Evolutionary conservation across 2,113 vertebrate genomes (phyloP).

Genomic region (Vidua macroura): DNA sequence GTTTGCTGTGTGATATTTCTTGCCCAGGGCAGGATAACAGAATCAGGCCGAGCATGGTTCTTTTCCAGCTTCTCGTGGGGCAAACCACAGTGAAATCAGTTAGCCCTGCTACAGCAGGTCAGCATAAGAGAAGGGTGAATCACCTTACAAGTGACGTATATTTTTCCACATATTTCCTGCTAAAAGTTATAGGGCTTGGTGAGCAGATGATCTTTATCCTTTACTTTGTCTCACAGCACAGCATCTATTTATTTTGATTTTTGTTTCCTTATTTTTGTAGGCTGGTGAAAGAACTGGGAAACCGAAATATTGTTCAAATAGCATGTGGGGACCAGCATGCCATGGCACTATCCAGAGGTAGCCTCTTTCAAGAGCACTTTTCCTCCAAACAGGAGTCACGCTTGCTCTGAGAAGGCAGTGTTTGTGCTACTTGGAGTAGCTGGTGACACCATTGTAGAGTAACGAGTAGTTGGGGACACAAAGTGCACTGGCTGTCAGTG

Average conservation of each 20-base stretch:
- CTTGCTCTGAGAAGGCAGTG: background rate
- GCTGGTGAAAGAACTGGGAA: slow-evolving; percentile 26
- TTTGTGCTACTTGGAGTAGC: background rate
- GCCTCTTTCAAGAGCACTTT: background rate
- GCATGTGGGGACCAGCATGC: slow-evolving; percentile 75
- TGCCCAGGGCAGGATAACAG: background rate
- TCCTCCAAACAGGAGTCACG: background rate
- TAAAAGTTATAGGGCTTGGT: background rate
- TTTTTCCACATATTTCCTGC: background rate
- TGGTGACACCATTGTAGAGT: background rate
- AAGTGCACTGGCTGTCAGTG: background rate
- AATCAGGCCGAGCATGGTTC: background rate
- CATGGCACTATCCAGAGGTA: slow-evolving; percentile 75
- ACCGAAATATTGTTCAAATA: slow-evolving; percentile 63
- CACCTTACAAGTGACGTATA: background rate
- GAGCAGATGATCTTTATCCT: background rate
- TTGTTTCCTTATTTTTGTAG: slow-evolving; percentile 32
- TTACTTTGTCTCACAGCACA: background rate
- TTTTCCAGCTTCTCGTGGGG: background rate
- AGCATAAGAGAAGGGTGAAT: background rate
- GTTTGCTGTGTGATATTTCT: background rate
- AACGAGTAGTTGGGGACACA: background rate
- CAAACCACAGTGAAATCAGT: background rate
- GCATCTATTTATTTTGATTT: background rate
- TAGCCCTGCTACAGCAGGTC: background rate